These are phyloP conservation scores for Reinhardtius hippoglossoides DNA, from an alignment of 2,113 vertebrate species.

Conservation along the genomic window DNA sequence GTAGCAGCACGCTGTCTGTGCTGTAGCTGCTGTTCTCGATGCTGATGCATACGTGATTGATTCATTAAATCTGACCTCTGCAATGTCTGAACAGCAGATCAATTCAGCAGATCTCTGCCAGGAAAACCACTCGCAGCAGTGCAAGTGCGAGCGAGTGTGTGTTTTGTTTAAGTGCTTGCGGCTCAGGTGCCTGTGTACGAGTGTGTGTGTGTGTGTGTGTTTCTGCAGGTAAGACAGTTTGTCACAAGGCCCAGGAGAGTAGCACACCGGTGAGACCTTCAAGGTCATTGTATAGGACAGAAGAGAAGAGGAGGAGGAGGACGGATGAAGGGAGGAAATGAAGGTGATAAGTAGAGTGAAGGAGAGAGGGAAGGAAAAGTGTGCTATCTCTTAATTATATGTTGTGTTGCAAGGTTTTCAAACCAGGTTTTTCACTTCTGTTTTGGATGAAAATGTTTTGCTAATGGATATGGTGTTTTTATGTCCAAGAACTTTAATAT, in stretches of 20 bases:
- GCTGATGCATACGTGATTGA: slow-evolving; percentile 71
- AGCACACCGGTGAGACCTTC: slow-evolving; percentile 50
- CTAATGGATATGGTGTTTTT: not conserved
- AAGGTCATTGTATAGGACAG: slow-evolving; percentile 72
- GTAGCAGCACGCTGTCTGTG: too few relatives aligned
- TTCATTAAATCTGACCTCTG: slow-evolving; percentile 74
- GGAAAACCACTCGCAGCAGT: slow-evolving; percentile 35
- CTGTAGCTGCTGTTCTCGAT: slow-evolving; percentile 35
- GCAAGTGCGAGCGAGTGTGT: slow-evolving; percentile 7
- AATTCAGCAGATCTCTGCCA: slow-evolving; percentile 64
- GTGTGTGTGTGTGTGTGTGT: slow-evolving; percentile 26
- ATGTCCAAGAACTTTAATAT: not conserved
- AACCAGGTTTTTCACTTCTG: not conserved
- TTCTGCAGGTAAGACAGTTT: slow-evolving; percentile 57
- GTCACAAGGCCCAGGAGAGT: slow-evolving; percentile 50
- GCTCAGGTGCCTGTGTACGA: not conserved
- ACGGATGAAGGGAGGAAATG: not conserved
- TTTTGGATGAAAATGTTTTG: not conserved
- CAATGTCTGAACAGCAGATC: slow-evolving; percentile 65
- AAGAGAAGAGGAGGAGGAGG: slow-evolving; percentile 9
- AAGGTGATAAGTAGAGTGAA: slow-evolving; percentile 6
- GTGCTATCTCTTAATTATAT: not conserved
- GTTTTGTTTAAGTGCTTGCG: not conserved
- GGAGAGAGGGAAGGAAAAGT: not conserved
- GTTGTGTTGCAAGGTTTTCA: not conserved